Base-by-base conservation (phyloP, 2,113 vertebrate species). In the Hemiscyllium ocellatum region DNA sequence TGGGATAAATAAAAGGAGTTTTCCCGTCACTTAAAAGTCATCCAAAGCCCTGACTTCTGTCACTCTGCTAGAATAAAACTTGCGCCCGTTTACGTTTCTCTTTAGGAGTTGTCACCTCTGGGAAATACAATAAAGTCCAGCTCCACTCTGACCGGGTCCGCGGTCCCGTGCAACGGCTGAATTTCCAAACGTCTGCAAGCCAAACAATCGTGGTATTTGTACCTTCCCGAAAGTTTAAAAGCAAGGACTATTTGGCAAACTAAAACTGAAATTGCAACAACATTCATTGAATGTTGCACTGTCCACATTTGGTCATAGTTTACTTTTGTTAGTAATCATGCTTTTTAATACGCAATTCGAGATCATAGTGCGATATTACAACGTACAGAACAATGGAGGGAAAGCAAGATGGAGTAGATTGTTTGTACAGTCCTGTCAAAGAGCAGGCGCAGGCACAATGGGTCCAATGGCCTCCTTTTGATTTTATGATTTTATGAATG, bases 1-100 rank as follows among this genome's bases (percentile, higher is more conserved):
- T 95, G n/a, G 89, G 89, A 37, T 93, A 66, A 91, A 91, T 91
- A 91, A n/a, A 29, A 72, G 24, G 26, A 76, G 33, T 10, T 76
- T 8, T 26, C 70, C 4, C 70, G 56, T 61, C 56, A 61, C 56
- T 61, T 61, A 61, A 61, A 61, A 61, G 56, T 61, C 56, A 12
- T 12, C 56, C 56, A 22, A 89, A 50, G 8, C 26, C 26, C 24
- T 3, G 3, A 29, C 15, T 65, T 91, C 29, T 76, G 72, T 61
- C 12, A 0, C 56, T 61, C 56, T 29, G 8, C 12, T 2, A 33
- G 22, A 76, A 8, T 8, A 2, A 13, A 76, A 76, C 72, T 76
- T 33, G 8, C 29, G 33, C 33, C 29, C 33, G 2, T 33, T 33
- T 76, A 33, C 29, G 33, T 76, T 76, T 29, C 24, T n/a, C 17